phyloP scores from a whole-genome alignment of 2,888 invertebrate species.

The Melanchra persicariae region DNA sequence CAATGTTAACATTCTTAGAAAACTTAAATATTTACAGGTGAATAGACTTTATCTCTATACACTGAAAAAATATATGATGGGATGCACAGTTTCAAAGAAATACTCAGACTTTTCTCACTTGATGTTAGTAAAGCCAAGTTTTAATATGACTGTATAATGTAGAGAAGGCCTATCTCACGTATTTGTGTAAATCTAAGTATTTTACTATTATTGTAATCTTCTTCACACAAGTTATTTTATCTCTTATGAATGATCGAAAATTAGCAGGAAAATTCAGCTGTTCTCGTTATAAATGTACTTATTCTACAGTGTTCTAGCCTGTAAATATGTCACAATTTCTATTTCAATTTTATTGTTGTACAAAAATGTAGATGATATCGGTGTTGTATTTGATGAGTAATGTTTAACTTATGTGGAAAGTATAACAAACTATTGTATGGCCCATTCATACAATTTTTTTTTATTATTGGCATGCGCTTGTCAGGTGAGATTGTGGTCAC shows the following conservation, averaged over 20 bases:
- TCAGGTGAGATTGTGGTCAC: too few species aligned
- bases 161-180: slow-evolving; percentile 21
- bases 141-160: slow-evolving; percentile 26
- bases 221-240: slow-evolving; percentile 51
- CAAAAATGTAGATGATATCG: slow-evolving; percentile 33
- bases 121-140: slow-evolving; percentile 14
- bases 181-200: slow-evolving; percentile 30
- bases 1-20: slow-evolving; percentile 13
- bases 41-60: neutral
- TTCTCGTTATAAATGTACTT: slow-evolving; percentile 25
- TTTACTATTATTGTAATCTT: slow-evolving; percentile 36
- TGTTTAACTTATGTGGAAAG: neutral
- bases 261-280: slow-evolving; percentile 7
- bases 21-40: neutral
- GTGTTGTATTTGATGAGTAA: slow-evolving; percentile 25
- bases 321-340: slow-evolving; percentile 7
- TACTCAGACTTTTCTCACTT: neutral
- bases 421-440: neutral
- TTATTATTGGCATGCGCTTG: too few species aligned
- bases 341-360: slow-evolving; percentile 34
- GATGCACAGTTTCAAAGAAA: slow-evolving; percentile 26
- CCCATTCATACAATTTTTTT: neutral
- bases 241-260: slow-evolving; percentile 22
- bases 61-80: slow-evolving; percentile 10
- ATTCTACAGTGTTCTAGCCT: slow-evolving; percentile 26